phyloP scores from a whole-genome alignment of 2,888 invertebrate genomes.

The Hipparchia semele region DNA sequence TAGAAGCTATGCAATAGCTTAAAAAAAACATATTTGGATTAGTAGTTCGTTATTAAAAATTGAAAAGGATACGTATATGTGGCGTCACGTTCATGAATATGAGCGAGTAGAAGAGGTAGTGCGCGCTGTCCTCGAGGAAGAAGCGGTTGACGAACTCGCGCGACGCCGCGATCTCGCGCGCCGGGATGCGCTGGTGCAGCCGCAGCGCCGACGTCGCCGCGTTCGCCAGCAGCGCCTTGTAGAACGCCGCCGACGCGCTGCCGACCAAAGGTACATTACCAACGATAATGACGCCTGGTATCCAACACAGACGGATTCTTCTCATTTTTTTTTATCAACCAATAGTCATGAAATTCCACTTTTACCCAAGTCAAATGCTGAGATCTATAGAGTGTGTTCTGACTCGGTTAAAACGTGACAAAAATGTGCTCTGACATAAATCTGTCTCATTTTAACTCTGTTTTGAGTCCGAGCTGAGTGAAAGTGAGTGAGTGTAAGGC shows the following conservation, averaged over 20 bases:
- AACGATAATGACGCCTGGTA: background rate
- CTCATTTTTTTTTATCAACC: too few relatives aligned
- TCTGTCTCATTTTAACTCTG: too few relatives aligned
- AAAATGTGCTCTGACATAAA: too few relatives aligned
- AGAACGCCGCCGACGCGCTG: conserved; percentile 87
- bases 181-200: conserved; percentile 95
- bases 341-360: too few relatives aligned
- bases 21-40: too few relatives aligned
- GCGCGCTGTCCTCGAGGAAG: conserved; percentile 96
- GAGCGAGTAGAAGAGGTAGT: conserved; percentile 97
- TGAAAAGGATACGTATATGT: conserved; percentile 92
- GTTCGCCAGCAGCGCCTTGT: conserved; percentile 95
- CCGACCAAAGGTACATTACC: conserved; percentile 9
- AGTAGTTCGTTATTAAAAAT: conserved; percentile 13
- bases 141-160: conserved; percentile 92
- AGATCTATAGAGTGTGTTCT: too few relatives aligned
- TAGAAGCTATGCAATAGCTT: too few relatives aligned
- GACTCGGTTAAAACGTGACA: too few relatives aligned
- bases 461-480: too few relatives aligned
- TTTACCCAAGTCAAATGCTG: too few relatives aligned
- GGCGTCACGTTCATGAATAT: conserved; percentile 97
- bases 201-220: conserved; percentile 97
- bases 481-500: too few relatives aligned
- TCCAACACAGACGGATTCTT: too few relatives aligned
- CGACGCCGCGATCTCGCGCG: conserved; percentile 87